A percentile compares a stretch with the other conserved stretches of the same genome.
Evolutionary conservation across 2,888 invertebrate species (phyloP).

Genomic region (Tubulanus polymorphus): DNA sequence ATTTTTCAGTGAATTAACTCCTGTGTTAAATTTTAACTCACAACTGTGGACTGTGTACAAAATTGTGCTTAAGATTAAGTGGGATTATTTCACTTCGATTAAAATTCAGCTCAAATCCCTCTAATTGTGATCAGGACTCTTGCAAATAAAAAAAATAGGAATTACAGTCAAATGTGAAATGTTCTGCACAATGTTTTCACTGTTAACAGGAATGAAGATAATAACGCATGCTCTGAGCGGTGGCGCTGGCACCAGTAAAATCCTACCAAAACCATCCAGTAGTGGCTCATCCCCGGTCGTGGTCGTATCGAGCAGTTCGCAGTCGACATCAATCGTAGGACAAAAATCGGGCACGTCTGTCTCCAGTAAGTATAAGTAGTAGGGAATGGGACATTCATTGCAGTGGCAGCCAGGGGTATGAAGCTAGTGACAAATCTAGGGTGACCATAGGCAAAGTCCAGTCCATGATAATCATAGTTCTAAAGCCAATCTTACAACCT

Average conservation of each 20-base stretch:
- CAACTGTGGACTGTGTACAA: too few relatives aligned
- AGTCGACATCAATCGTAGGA: constrained; percentile 26
- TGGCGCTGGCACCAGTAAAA: constrained; percentile 33
- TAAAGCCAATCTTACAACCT: too few relatives aligned
- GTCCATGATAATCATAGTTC: too few relatives aligned
- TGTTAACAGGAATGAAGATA: constrained; percentile 41
- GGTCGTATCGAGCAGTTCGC: constrained; percentile 37
- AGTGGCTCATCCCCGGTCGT: constrained; percentile 35
- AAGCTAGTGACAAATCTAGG: too few relatives aligned
- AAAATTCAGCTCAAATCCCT: not conserved
- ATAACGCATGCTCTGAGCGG: constrained; percentile 36
- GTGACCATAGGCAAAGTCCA: too few relatives aligned
- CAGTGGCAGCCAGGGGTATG: too few relatives aligned
- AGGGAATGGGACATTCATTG: too few relatives aligned
- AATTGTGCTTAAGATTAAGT: not conserved
- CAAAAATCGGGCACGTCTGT: constrained; percentile 28
- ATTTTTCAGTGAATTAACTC: too few relatives aligned
- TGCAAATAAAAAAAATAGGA: too few relatives aligned
- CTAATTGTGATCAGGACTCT: not conserved
- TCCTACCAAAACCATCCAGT: constrained; percentile 41
- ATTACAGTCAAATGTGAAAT: too few relatives aligned
- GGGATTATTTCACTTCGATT: not conserved
- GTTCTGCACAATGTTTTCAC: not conserved
- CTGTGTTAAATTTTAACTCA: too few relatives aligned
- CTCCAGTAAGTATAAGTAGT: constrained; percentile 8